Evolutionary conservation across 2,888 invertebrate genomes (phyloP).

Genomic region (Balanococcus diminutus): DNA sequence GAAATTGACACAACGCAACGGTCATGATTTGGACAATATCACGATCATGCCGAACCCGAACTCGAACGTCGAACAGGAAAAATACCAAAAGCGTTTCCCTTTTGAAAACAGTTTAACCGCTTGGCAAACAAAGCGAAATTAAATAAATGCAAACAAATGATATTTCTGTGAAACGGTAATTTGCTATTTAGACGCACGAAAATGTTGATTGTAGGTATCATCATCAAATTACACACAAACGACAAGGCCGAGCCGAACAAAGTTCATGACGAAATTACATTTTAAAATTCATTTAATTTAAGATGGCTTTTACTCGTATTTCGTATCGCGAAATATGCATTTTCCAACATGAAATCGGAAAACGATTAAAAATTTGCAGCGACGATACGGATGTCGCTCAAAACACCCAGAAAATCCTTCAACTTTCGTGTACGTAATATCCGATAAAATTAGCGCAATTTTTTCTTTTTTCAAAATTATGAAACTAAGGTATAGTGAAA

Average conservation of each 20-base stretch:
- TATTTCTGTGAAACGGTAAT: constrained; percentile 3
- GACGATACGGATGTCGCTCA: not conserved
- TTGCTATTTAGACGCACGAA: constrained; percentile 17
- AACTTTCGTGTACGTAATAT: too few species aligned
- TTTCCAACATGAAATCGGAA: not conserved
- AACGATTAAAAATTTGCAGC: not conserved
- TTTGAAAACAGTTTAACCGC: not conserved
- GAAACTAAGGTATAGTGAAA: not conserved
- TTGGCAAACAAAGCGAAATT: not conserved
- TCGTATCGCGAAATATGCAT: not conserved
- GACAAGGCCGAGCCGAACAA: not conserved
- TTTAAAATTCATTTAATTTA: not conserved
- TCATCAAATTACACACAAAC: not conserved
- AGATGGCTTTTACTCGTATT: not conserved
- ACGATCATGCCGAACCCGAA: too few species aligned
- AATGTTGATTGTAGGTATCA: too few species aligned
- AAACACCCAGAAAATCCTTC: not conserved
- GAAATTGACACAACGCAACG: not conserved
- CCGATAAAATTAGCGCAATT: not conserved
- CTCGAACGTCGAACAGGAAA: not conserved
- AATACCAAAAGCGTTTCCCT: not conserved
- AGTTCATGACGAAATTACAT: not conserved
- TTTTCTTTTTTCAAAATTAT: constrained; percentile 8
- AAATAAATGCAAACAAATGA: constrained; percentile 24
- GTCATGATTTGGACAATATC: not conserved